Evolutionary conservation across 2,797 vertebrate species (phyloP).

Genomic region (Petrocephalus sullivani): DNA sequence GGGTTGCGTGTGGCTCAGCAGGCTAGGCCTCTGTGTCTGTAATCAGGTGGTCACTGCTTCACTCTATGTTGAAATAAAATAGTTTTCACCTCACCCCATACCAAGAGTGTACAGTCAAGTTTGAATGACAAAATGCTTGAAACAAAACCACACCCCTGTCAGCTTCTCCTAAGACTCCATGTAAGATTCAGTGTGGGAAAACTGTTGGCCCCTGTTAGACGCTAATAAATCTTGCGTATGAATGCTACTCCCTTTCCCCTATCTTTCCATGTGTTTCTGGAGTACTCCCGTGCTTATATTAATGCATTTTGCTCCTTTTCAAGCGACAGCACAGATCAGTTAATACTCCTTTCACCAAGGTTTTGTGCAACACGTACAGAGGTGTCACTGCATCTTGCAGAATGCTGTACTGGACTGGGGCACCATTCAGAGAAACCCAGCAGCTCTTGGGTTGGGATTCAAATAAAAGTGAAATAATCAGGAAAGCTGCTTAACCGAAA

Average conservation of each 20-base stretch:
- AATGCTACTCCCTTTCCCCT: neutral
- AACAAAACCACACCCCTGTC: neutral
- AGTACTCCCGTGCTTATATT: neutral
- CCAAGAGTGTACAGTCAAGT: neutral
- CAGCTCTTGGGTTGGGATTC: neutral
- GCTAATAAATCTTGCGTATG: neutral
- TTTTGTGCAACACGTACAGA: neutral
- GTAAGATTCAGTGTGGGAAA: neutral
- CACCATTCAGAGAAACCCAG: neutral
- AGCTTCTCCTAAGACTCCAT: neutral
- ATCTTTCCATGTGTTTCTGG: neutral
- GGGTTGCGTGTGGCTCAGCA: too few species aligned
- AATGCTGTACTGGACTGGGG: neutral
- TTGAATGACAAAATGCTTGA: neutral
- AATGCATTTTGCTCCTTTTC: neutral
- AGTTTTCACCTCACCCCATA: neutral
- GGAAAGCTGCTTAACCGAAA: constrained; percentile 21
- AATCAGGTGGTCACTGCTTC: too few species aligned
- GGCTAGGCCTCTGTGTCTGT: too few species aligned
- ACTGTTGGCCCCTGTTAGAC: neutral
- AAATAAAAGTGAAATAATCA: constrained; percentile 22
- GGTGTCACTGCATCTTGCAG: constrained; percentile 17
- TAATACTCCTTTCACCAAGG: neutral
- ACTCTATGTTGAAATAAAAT: neutral
- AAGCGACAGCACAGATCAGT: neutral